Percentiles rank a stretch among this genome's conserved stretches.
Conservation (phyloP, 2,797 vertebrate species). For the Pygocentrus nattereri region DNA sequence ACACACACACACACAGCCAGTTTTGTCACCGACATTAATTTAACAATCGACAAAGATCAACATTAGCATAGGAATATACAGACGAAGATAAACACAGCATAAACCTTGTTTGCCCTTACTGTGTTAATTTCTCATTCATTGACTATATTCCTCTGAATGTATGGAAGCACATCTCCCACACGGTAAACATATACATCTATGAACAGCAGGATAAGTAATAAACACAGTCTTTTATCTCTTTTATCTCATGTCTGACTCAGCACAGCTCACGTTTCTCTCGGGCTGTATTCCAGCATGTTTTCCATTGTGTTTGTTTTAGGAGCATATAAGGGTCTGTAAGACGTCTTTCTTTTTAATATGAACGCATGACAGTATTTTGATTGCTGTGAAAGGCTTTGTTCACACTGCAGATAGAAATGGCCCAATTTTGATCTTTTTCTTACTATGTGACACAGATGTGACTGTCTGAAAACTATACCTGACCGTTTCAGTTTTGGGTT, state of each 20-base stretch:
- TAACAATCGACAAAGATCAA: background rate
- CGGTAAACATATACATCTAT: background rate
- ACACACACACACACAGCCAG: constrained; percentile 7
- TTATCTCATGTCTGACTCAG: background rate
- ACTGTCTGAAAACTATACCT: no score
- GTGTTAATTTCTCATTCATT: background rate
- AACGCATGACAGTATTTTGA: background rate
- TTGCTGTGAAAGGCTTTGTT: background rate
- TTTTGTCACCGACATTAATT: background rate
- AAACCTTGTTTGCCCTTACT: background rate
- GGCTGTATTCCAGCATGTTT: no score
- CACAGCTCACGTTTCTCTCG: background rate
- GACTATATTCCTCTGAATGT: background rate
- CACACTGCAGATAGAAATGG: no score
- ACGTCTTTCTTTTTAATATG: background rate
- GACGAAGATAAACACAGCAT: background rate
- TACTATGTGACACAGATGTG: no score
- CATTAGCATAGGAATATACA: background rate
- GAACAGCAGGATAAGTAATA: constrained; percentile 4
- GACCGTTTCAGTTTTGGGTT: no score
- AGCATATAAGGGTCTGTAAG: background rate
- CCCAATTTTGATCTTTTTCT: no score
- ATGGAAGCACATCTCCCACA: background rate
- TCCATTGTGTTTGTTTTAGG: background rate
- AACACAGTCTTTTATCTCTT: background rate